Conservation (phyloP, 2,888 invertebrate genomes). For the Ecdyonurus torrentis region DNA sequence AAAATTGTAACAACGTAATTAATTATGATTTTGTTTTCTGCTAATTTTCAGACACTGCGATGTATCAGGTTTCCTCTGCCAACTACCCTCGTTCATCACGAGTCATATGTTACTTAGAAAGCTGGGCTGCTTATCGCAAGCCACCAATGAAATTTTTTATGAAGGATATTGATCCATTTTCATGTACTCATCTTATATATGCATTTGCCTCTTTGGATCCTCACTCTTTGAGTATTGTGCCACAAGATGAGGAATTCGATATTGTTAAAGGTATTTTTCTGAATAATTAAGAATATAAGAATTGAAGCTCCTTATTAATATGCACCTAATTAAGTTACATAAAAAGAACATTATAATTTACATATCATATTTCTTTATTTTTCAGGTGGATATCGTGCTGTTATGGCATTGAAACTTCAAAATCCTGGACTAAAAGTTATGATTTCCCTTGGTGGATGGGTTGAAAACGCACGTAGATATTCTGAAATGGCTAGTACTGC, state of each 20-base stretch:
- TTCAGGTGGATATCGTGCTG: conserved; percentile 57
- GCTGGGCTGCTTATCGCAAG: conserved; percentile 45
- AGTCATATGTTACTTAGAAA: conserved; percentile 53
- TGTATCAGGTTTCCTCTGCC: neutral
- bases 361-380: too few species aligned
- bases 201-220: conserved; percentile 53
- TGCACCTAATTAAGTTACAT: neutral
- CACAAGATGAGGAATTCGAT: conserved; percentile 52
- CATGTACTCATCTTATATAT: conserved; percentile 59
- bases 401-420: conserved; percentile 45
- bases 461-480: conserved; percentile 44
- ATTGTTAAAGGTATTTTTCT: conserved; percentile 41
- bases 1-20: too few species aligned
- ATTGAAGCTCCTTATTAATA: neutral
- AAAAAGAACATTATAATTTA: neutral
- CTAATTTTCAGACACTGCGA: neutral
- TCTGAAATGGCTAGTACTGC: conserved; percentile 42
- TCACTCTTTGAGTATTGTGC: conserved; percentile 39
- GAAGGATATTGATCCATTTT: conserved; percentile 43
- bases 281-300: neutral
- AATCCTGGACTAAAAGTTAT: conserved; percentile 51
- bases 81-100: conserved; percentile 16
- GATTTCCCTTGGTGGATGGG: conserved; percentile 53
- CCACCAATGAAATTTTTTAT: conserved; percentile 45
- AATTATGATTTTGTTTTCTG: neutral